phyloP scores from a whole-genome alignment of 2,888 invertebrate species.

The Phoenoteleia sp. region DNA sequence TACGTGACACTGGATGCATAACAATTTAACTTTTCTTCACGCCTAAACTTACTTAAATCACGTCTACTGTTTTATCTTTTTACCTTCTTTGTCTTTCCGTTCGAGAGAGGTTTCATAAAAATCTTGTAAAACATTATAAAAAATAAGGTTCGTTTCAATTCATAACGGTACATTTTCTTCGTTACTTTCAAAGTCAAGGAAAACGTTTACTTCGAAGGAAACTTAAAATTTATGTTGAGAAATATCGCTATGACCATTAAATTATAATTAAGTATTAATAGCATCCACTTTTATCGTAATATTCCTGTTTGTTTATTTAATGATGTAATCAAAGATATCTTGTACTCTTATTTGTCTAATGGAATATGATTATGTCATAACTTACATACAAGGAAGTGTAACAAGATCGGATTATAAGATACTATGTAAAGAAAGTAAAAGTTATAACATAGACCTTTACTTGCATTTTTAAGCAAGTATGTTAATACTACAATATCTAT shows the following conservation, averaged over 20 bases:
- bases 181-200: not conserved
- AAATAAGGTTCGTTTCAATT: not conserved
- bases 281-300: not conserved
- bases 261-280: not conserved
- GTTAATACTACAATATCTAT: constrained; percentile 31
- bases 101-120: too few relatives aligned
- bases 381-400: constrained; percentile 52
- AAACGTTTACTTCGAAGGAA: too few relatives aligned
- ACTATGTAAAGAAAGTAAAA: constrained; percentile 45
- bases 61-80: not conserved
- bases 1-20: constrained; percentile 33
- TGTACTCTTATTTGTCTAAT: constrained; percentile 34
- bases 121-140: too few relatives aligned
- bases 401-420: constrained; percentile 58
- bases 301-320: constrained; percentile 25
- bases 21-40: constrained; percentile 12
- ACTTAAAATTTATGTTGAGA: too few relatives aligned
- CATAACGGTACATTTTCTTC: constrained; percentile 8
- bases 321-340: constrained; percentile 6
- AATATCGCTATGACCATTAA: too few relatives aligned
- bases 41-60: not conserved
- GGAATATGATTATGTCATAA: constrained; percentile 48
- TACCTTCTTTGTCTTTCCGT: too few relatives aligned
- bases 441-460: constrained; percentile 44
- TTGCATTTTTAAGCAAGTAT: constrained; percentile 29